These are phyloP conservation scores for Ammospiza caudacuta DNA, from an alignment of 2,113 vertebrate genomes.

Conservation along the genomic window DNA sequence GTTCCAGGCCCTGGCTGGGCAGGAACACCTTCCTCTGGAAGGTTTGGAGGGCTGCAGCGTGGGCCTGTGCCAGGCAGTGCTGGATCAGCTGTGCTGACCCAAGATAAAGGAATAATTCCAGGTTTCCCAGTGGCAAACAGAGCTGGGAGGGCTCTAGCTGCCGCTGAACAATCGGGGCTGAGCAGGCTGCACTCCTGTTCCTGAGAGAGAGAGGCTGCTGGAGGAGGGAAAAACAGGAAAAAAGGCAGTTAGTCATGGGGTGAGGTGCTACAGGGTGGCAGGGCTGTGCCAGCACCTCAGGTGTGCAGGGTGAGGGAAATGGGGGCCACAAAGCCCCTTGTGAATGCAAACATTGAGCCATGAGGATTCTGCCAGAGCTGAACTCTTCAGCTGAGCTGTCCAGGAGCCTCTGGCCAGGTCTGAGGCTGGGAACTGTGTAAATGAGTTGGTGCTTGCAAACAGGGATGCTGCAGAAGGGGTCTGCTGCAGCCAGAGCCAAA, in stretches of 20 bases:
- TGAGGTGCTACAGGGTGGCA: not conserved
- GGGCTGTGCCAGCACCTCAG: not conserved
- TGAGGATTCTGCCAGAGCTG: not conserved
- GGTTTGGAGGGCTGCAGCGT: not conserved
- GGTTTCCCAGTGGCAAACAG: not conserved
- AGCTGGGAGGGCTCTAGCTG: not conserved
- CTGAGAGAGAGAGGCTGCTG: not conserved
- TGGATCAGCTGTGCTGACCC: not conserved
- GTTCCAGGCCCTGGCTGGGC: not conserved
- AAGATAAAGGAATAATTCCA: accelerated
- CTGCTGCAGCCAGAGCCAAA: not conserved
- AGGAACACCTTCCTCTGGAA: not conserved
- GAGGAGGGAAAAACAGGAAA: not conserved
- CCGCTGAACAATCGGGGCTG: accelerated
- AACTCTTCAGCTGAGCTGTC: not conserved
- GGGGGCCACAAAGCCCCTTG: not conserved
- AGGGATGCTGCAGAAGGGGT: not conserved
- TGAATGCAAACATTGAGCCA: accelerated
- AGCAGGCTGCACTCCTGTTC: accelerated
- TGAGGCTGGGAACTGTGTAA: accelerated
- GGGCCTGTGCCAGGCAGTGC: not conserved
- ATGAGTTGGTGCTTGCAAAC: not conserved
- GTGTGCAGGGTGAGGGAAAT: accelerated
- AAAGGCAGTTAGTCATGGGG: not conserved
- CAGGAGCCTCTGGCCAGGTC: not conserved